These are phyloP conservation scores for Ferdinandea cuprea DNA, from an alignment of 2,888 invertebrate genomes.

Conservation along the genomic window DNA sequence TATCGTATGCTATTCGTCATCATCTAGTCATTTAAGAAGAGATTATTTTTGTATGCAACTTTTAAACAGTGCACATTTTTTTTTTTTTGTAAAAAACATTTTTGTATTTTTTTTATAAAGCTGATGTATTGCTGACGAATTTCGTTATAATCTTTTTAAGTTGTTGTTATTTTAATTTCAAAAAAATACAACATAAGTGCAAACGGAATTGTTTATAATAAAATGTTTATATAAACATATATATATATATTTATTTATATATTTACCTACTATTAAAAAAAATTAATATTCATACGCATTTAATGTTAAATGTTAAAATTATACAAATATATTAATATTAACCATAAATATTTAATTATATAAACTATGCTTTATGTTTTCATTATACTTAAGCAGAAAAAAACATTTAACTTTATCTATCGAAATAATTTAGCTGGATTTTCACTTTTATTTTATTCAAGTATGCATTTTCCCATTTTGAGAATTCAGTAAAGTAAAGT, in stretches of 20 bases:
- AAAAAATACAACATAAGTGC: conserved; percentile 43
- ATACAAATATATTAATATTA: conserved; percentile 37
- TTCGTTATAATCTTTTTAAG: conserved; percentile 19
- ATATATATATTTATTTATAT: conserved; percentile 42
- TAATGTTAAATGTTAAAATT: conserved; percentile 68
- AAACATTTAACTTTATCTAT: conserved; percentile 38
- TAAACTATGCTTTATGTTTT: conserved; percentile 23
- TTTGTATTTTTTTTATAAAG: conserved; percentile 44
- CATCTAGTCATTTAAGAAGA: conserved; percentile 75
- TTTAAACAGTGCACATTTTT: conserved; percentile 51
- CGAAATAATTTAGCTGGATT: conserved; percentile 51
- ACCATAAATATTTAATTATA: conserved; percentile 35
- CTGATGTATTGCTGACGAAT: conserved; percentile 25
- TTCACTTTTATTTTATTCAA: conserved; percentile 9
- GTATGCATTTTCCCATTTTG: conserved; percentile 17
- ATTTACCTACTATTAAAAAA: conserved; percentile 45
- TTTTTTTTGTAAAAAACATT: conserved; percentile 26
- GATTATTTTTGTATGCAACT: conserved; percentile 71
- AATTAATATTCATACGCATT: conserved; percentile 63
- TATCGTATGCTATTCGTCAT: conserved; percentile 59
- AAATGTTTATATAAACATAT: conserved; percentile 34
- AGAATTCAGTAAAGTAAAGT: conserved; percentile 29
- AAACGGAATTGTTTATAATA: conserved; percentile 72
- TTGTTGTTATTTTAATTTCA: conserved; percentile 14
- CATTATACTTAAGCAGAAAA: conserved; percentile 14